These are phyloP conservation scores for Rhynchomys soricoides DNA, from an alignment of 2,113 vertebrate genomes.

Conservation along the genomic window DNA sequence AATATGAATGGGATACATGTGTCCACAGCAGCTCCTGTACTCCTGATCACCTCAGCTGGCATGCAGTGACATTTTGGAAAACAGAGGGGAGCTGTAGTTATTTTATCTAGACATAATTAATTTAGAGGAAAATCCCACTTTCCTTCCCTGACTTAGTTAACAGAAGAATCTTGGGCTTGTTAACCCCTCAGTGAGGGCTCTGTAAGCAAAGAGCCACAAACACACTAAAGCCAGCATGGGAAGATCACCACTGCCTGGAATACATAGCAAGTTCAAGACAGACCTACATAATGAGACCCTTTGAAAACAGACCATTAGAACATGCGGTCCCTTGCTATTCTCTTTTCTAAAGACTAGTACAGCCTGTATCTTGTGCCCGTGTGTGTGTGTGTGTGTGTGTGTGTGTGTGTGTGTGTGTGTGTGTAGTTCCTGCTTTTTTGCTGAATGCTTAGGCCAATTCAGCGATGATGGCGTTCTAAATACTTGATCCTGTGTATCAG, in stretches of 20 bases:
- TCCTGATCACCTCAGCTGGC: background rate
- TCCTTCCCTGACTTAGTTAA: background rate
- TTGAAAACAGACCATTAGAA: background rate
- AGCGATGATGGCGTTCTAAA: background rate
- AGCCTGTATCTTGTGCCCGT: background rate
- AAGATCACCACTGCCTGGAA: background rate
- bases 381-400: too few species aligned
- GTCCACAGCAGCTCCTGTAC: background rate
- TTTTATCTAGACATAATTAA: conserved; percentile 29
- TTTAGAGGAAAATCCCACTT: background rate
- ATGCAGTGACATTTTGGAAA: background rate
- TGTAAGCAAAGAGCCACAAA: background rate
- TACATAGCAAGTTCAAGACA: background rate
- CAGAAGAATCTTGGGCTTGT: background rate
- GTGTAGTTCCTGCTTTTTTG: background rate
- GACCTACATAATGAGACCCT: background rate
- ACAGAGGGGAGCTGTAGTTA: background rate
- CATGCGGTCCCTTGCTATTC: background rate
- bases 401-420: too few species aligned
- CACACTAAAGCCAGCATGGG: background rate
- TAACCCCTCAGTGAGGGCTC: background rate
- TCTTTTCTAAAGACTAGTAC: background rate
- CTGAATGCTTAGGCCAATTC: background rate
- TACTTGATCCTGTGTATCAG: background rate
- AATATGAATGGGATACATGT: background rate